A percentile compares a stretch with the other conserved stretches of the same genome.
These are phyloP conservation scores for Syndactyla subalaris DNA, from an alignment of 2,797 vertebrate species.

Conservation along the genomic window DNA sequence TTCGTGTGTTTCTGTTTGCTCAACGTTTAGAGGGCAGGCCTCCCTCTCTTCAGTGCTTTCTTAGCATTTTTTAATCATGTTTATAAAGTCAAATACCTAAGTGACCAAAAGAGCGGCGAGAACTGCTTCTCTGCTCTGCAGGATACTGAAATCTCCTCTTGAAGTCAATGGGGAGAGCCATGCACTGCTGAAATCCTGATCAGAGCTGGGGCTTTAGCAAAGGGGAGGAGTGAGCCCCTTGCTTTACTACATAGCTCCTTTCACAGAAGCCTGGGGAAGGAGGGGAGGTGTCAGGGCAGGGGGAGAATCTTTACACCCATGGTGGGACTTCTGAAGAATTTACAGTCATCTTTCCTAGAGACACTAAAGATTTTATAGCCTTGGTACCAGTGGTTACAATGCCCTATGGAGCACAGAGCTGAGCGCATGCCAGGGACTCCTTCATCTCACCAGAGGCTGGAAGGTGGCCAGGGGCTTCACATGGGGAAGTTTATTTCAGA, in stretches of 20 bases:
- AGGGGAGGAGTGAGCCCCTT: constrained; percentile 59
- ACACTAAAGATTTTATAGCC: constrained; percentile 78
- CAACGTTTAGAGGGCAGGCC: constrained; percentile 27
- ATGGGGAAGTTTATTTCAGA: constrained; percentile 56
- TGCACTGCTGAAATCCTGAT: constrained; percentile 35
- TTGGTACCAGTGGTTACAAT: constrained; percentile 75
- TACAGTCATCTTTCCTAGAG: constrained; percentile 77
- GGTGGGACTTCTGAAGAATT: constrained; percentile 78
- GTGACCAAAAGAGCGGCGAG: background rate
- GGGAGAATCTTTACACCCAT: constrained; percentile 73
- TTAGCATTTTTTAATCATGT: constrained; percentile 53
- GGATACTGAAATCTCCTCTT: constrained; percentile 37
- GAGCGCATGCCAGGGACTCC: constrained; percentile 62
- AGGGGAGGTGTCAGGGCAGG: background rate
- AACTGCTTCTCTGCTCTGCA: constrained; percentile 8
- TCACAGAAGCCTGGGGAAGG: constrained; percentile 54
- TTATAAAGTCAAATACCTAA: constrained; percentile 66
- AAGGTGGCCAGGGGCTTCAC: constrained; percentile 57
- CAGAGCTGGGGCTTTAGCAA: constrained; percentile 32
- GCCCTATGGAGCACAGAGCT: constrained; percentile 67
- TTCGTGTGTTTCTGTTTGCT: constrained; percentile 63
- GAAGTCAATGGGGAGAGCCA: constrained; percentile 40
- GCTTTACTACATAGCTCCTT: constrained; percentile 71
- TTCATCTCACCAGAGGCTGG: constrained; percentile 62
- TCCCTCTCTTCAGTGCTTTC: constrained; percentile 26